Base-by-base conservation (phyloP, 2,797 vertebrate genomes). In the Macropodus opercularis region DNA sequence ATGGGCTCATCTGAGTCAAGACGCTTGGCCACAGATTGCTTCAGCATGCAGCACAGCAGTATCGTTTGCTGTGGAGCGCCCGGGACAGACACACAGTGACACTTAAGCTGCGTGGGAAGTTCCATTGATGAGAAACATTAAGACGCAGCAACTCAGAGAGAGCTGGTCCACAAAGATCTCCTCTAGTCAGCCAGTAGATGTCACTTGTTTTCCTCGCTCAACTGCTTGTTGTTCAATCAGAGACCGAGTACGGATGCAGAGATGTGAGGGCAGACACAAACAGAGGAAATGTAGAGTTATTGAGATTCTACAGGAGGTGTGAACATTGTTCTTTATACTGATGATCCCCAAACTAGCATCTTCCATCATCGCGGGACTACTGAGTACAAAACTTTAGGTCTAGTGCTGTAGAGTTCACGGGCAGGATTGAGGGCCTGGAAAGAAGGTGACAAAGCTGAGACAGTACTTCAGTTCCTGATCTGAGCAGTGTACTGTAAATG, bases 151-250 rank as follows among this genome's bases (percentile, higher is more conserved):
- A 24, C 22, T 27, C 35, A 11, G n/a, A 1, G 31, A 48, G 34
- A 11, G 65, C 41, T 4, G 22, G 49, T 18, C 31, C 42, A 36
- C 54, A 65, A 17, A 63, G 59, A 59, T 50, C 61, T 74, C 49
- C 71, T 80, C 50, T 1, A n/a, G 58, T 59, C 76, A 63, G 71
- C 89, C 91, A 91, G 91, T 79, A 92, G 91, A 88, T 91, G 91
- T 92, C 91, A 92, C 89, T 87, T 92, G 69, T 88, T 81, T 85
- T 74, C 83, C 68, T 65, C 53, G 62, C 27, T 26, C 9, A 8
- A 5, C 31, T 49, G 17, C 65, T 59, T 44, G 44, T 26, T 50
- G 44, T 35, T 66, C 46, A 19, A 55, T 58, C 48, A 36, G 48
- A n/a, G 23, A 44, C 42, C 3, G 19, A 43, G 41, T 9, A 14